A percentile compares a stretch with the other conserved stretches of the same genome.
Conservation (phyloP, 64 coral and sea anemone genomes). For the Orbicella faveolata region DNA sequence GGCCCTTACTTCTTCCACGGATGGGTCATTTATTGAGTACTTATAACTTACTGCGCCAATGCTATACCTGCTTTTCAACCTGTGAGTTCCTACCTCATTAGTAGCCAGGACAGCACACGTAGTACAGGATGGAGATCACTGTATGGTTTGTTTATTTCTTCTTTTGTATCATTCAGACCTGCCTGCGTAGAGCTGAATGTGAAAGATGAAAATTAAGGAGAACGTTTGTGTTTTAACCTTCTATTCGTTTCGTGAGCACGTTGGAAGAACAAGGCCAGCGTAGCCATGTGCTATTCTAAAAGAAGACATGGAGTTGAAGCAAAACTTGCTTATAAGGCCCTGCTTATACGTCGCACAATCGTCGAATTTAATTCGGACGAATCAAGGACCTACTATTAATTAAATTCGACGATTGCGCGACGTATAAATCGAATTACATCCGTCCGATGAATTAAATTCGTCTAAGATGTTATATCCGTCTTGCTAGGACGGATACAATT, state of each 20-base stretch:
- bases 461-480: constrained; percentile 57
- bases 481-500: background rate
- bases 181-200: background rate
- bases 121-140: constrained; percentile 10
- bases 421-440: constrained; percentile 62
- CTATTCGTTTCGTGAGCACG: too few relatives aligned
- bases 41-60: background rate
- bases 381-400: background rate
- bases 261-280: too few relatives aligned
- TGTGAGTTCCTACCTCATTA: constrained; percentile 42
- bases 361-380: constrained; percentile 55
- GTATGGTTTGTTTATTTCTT: constrained; percentile 47
- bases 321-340: too few relatives aligned
- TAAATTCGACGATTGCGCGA: constrained; percentile 65
- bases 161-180: background rate
- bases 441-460: constrained; percentile 59
- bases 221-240: too few relatives aligned
- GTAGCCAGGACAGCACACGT: constrained; percentile 20
- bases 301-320: too few relatives aligned
- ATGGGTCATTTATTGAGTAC: too few relatives aligned
- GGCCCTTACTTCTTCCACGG: too few relatives aligned
- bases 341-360: constrained; percentile 53
- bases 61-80: background rate
- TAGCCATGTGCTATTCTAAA: too few relatives aligned
- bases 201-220: too few relatives aligned